phyloP scores from a whole-genome alignment of 1,140 invertebrate species.

The Drepana arcuata region DNA sequence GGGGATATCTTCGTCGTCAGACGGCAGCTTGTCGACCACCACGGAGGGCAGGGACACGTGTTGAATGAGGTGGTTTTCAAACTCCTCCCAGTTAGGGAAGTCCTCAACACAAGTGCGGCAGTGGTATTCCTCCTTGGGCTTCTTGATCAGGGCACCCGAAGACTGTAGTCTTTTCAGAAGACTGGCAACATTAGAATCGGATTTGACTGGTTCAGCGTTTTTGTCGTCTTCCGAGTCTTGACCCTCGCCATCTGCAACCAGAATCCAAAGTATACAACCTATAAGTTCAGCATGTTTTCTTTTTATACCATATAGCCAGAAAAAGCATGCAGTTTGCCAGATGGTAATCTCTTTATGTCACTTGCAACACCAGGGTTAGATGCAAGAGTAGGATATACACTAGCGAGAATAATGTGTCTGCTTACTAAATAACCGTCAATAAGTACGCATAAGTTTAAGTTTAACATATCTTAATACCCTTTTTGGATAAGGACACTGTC shows the following conservation, averaged over 20 bases:
- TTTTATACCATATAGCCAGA: too few relatives aligned
- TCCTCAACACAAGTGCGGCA: conserved; percentile 48
- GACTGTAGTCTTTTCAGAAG: conserved; percentile 46
- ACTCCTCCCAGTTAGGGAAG: conserved; percentile 37
- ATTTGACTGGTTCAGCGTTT: conserved; percentile 9
- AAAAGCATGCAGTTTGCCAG: too few relatives aligned
- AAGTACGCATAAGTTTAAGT: too few relatives aligned
- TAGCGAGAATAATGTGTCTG: too few relatives aligned
- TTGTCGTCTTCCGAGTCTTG: conserved; percentile 21
- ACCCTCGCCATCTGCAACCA: conserved; percentile 33
- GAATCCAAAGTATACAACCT: too few relatives aligned
- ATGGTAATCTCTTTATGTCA: too few relatives aligned
- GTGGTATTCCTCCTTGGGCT: conserved; percentile 44
- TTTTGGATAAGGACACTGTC: too few relatives aligned
- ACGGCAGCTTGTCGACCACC: conserved; percentile 49
- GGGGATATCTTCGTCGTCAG: conserved; percentile 49
- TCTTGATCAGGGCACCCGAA: conserved; percentile 44
- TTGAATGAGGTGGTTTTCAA: conserved; percentile 50
- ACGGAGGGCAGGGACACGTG: conserved; percentile 52
- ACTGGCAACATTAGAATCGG: conserved; percentile 32
- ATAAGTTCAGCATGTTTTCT: too few relatives aligned
- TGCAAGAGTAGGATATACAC: too few relatives aligned
- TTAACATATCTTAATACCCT: too few relatives aligned
- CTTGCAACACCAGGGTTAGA: too few relatives aligned
- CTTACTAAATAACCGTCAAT: too few relatives aligned